Conservation (phyloP, 2,113 vertebrate genomes). For the Tricholaema leucomelas region DNA sequence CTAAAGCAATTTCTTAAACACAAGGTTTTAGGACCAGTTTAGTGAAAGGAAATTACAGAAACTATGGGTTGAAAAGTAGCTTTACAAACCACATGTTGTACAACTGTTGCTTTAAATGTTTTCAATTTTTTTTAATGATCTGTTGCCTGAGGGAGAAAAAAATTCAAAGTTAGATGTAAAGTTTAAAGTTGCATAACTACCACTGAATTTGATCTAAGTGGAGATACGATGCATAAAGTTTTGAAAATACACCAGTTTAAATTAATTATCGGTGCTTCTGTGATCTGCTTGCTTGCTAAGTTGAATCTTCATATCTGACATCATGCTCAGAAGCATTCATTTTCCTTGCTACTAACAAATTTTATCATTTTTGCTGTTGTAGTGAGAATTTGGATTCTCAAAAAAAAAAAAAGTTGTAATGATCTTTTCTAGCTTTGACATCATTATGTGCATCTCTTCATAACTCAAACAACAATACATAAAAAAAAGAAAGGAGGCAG, state of each 20-base stretch:
- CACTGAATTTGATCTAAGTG: background rate
- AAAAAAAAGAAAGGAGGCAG: background rate
- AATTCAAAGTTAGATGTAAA: background rate
- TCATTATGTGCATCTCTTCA: background rate
- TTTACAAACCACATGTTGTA: background rate
- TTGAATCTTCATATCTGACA: background rate
- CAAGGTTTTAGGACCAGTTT: background rate
- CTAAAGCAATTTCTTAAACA: background rate
- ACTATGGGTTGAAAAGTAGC: background rate
- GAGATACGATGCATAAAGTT: background rate
- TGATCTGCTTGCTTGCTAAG: background rate
- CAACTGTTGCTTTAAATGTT: background rate
- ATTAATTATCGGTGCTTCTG: background rate
- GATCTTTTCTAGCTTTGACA: background rate
- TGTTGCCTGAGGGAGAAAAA: background rate
- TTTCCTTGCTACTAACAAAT: background rate
- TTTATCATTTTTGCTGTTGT: background rate
- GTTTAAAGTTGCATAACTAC: background rate
- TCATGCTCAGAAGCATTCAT: background rate
- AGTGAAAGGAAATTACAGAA: background rate
- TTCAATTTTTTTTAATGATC: background rate
- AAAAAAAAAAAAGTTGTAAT: background rate
- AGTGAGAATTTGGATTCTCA: background rate
- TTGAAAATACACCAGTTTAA: conserved; percentile 11
- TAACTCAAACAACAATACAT: background rate